These are phyloP conservation scores for Hypsopygia costalis DNA, from an alignment of 2,888 invertebrate species.

Conservation along the genomic window DNA sequence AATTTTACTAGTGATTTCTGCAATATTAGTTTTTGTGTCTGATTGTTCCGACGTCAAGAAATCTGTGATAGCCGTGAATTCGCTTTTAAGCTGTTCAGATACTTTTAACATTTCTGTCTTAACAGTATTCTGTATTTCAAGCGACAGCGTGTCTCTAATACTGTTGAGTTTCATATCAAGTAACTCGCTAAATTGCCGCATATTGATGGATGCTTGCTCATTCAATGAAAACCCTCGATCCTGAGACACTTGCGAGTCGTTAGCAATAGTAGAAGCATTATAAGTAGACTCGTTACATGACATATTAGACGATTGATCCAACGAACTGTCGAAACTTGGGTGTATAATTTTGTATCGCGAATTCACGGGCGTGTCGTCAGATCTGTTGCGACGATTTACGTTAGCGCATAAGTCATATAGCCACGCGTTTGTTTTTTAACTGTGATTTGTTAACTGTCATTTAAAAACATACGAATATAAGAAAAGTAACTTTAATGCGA, in stretches of 20 bases:
- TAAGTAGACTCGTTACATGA: neutral
- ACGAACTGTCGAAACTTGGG: neutral
- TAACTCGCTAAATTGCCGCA: conserved; percentile 4
- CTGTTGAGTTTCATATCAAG: conserved; percentile 3
- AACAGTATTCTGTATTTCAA: conserved; percentile 2
- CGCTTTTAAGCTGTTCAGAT: neutral
- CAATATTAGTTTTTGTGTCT: neutral
- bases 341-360: neutral
- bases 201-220: neutral
- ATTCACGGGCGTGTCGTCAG: conserved; percentile 3
- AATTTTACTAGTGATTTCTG: neutral
- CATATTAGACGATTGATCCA: neutral
- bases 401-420: conserved; percentile 6
- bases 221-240: neutral
- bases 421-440: too few species aligned
- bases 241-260: neutral
- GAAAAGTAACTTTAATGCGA: too few species aligned
- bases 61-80: neutral
- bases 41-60: neutral
- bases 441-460: too few species aligned
- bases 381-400: neutral
- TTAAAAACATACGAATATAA: too few species aligned
- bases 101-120: neutral
- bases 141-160: neutral
- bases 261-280: neutral